A percentile compares a stretch with the other conserved stretches of the same genome.
These are phyloP conservation scores for Gari tellinella DNA, from an alignment of 2,888 invertebrate genomes.

Conservation along the genomic window DNA sequence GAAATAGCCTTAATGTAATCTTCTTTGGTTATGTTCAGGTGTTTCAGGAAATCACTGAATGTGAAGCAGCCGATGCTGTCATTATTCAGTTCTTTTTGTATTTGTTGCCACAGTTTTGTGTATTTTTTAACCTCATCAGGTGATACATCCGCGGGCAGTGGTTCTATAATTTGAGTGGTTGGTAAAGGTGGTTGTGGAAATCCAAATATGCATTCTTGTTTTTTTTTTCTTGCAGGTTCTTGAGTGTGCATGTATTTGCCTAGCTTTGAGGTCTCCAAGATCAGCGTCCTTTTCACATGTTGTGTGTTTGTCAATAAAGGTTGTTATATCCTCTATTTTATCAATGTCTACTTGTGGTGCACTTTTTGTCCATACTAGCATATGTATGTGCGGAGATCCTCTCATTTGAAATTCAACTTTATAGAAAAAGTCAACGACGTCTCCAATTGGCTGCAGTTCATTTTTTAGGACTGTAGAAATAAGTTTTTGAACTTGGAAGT, in stretches of 20 bases:
- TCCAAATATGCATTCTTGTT: slow-evolving; percentile 26
- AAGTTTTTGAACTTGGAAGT: slow-evolving; percentile 42
- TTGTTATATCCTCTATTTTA: slow-evolving; percentile 5
- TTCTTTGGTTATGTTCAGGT: slow-evolving; percentile 38
- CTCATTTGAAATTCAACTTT: slow-evolving; percentile 54
- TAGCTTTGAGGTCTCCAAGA: slow-evolving; percentile 1
- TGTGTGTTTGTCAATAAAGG: slow-evolving; percentile 39
- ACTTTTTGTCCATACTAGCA: slow-evolving; percentile 41
- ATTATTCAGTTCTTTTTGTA: slow-evolving; percentile 7
- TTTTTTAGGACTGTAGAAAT: slow-evolving; percentile 19
- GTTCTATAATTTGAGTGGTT: slow-evolving; percentile 29
- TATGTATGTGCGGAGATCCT: slow-evolving; percentile 54
- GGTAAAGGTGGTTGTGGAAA: slow-evolving; percentile 44
- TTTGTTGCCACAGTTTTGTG: background rate
- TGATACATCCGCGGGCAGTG: slow-evolving; percentile 7
- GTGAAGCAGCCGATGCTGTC: slow-evolving; percentile 1
- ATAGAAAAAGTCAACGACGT: slow-evolving; percentile 48
- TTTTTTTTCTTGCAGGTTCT: slow-evolving; percentile 39
- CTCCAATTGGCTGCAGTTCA: slow-evolving; percentile 26
- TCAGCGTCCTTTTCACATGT: slow-evolving; percentile 19
- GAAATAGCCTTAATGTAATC: slow-evolving; percentile 30
- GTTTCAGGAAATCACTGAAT: slow-evolving; percentile 21
- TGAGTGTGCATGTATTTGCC: slow-evolving; percentile 19
- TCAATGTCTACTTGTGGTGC: slow-evolving; percentile 25
- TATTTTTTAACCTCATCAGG: slow-evolving; percentile 7